These are phyloP conservation scores for Apamea sordens DNA, from an alignment of 2,888 invertebrate genomes.

Conservation along the genomic window DNA sequence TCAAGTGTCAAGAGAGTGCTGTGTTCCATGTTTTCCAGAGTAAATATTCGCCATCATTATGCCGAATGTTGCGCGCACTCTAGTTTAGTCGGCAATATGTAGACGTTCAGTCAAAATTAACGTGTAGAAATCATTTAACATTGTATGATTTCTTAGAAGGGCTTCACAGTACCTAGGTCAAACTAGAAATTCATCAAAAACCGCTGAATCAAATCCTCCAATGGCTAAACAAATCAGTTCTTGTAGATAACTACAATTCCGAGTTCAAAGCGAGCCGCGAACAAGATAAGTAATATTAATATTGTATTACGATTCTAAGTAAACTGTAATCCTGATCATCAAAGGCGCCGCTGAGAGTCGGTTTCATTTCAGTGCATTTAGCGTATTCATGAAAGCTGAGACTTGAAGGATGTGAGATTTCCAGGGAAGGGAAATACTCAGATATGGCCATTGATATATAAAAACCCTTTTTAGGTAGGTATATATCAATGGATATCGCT, in stretches of 20 bases:
- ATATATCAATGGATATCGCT: no score
- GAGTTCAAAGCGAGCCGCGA: conserved; percentile 65
- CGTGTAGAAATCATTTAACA: no score
- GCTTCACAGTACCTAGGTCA: background rate
- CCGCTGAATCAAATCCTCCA: conserved; percentile 21
- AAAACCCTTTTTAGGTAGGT: no score
- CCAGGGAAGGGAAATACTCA: conserved; percentile 39
- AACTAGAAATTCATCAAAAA: background rate
- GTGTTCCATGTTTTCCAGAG: no score
- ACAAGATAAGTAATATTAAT: conserved; percentile 73
- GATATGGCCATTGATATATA: no score
- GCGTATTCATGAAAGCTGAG: conserved; percentile 70
- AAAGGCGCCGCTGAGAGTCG: conserved; percentile 71
- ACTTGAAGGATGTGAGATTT: conserved; percentile 50
- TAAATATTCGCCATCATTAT: no score
- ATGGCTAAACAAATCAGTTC: conserved; percentile 58
- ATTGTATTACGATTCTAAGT: conserved; percentile 77
- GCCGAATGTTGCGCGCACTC: no score
- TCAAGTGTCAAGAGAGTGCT: no score
- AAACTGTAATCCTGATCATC: conserved; percentile 74
- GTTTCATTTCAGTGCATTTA: conserved; percentile 70
- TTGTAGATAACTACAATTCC: conserved; percentile 53
- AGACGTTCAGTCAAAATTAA: no score
- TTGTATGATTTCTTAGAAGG: no score
- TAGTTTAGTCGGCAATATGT: no score